Percentiles rank a stretch among this genome's conserved stretches.
Evolutionary conservation across 2,888 invertebrate species (phyloP).

Genomic region (Electrophaes corylata): DNA sequence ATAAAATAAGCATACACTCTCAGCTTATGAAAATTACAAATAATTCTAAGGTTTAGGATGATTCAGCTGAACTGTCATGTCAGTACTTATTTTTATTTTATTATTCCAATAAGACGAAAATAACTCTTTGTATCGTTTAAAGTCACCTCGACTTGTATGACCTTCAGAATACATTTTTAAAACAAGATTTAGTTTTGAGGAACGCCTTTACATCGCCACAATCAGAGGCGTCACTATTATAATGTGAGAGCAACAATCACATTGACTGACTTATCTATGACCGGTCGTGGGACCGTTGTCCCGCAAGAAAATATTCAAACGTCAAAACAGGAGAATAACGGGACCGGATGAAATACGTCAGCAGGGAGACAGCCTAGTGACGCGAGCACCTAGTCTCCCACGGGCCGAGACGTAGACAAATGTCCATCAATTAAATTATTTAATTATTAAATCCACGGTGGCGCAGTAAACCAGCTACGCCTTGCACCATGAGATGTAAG

Average conservation of each 20-base stretch:
- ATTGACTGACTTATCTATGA: conserved; percentile 28
- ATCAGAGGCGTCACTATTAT: conserved; percentile 22
- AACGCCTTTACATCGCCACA: conserved; percentile 19
- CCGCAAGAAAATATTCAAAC: conserved; percentile 53
- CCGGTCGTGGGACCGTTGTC: conserved; percentile 36
- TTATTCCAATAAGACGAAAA: conserved; percentile 23
- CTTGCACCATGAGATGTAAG: neutral
- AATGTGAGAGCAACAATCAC: conserved; percentile 21
- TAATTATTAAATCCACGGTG: neutral
- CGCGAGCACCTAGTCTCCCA: conserved; percentile 43
- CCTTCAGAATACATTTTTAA: conserved; percentile 23
- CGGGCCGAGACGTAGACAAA: conserved; percentile 33
- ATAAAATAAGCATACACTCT: neutral
- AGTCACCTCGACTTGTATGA: conserved; percentile 26
- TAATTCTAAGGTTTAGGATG: conserved; percentile 10
- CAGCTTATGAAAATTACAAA: conserved; percentile 11
- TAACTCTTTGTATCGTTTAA: conserved; percentile 21
- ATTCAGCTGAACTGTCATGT: conserved; percentile 15
- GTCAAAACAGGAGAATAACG: conserved; percentile 53
- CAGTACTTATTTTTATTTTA: neutral
- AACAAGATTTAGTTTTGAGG: conserved; percentile 13
- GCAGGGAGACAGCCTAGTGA: conserved; percentile 37
- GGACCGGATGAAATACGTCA: conserved; percentile 48
- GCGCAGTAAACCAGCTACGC: neutral
- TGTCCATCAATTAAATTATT: conserved; percentile 1